Conservation (phyloP, 2,797 vertebrate species). For the Macrochelys suwanniensis region DNA sequence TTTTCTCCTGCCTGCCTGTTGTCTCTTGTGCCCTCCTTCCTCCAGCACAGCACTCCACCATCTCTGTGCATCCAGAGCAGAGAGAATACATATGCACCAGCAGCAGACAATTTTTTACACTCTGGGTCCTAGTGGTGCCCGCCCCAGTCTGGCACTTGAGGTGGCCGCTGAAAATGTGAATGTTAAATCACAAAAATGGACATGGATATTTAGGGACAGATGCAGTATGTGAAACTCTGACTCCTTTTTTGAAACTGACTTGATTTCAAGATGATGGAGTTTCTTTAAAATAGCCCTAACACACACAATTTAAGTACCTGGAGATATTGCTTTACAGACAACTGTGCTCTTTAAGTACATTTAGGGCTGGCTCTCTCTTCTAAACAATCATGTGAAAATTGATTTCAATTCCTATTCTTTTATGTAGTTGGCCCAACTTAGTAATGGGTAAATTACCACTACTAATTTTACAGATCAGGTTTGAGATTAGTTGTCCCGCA, state of each 20-base stretch:
- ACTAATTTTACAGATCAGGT: neutral
- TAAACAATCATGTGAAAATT: neutral
- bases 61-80: too few species aligned
- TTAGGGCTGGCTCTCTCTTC: neutral
- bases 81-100: too few species aligned
- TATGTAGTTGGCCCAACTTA: accelerated
- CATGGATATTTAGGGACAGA: constrained; percentile 15
- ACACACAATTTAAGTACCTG: neutral
- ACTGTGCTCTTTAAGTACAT: neutral
- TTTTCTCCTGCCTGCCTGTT: too few species aligned
- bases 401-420: neutral
- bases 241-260: accelerated
- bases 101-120: too few species aligned
- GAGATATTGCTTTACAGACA: neutral
- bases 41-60: too few species aligned
- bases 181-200: constrained; percentile 53
- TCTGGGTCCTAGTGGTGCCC: too few species aligned
- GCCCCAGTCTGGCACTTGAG: too few species aligned
- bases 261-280: neutral
- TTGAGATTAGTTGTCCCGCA: neutral
- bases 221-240: neutral
- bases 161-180: constrained; percentile 19
- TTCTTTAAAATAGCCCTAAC: neutral
- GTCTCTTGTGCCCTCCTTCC: too few species aligned
- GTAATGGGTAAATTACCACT: neutral